Conservation (phyloP, 37 sponge, comb jelly and placozoan genomes). For the Mnemiopsis leidyi region DNA sequence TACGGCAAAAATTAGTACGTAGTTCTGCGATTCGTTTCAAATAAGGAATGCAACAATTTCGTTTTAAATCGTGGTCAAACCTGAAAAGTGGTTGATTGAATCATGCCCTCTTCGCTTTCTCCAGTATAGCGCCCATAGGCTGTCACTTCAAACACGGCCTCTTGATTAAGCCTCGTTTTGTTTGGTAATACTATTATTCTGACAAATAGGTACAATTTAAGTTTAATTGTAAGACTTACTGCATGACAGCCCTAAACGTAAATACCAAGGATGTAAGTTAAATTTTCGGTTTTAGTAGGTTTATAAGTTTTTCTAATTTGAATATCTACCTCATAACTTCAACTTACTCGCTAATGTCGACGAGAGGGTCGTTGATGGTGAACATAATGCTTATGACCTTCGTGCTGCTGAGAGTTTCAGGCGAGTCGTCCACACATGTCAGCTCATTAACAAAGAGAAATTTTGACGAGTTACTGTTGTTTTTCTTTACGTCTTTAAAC, state of each 20-base stretch:
- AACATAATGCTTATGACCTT: background rate
- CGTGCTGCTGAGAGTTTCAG: background rate
- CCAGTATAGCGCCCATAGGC: too few species aligned
- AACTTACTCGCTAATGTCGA: background rate
- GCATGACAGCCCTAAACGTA: too few species aligned
- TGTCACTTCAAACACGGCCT: background rate
- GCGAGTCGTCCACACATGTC: background rate
- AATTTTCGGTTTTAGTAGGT: too few species aligned
- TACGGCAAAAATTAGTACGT: background rate
- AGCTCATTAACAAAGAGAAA: background rate
- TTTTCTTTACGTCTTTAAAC: conserved; percentile 37
- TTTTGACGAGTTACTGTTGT: background rate
- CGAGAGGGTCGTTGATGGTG: conserved; percentile 28
- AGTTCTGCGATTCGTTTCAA: background rate
- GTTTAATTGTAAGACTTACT: too few species aligned
- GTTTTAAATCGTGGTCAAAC: too few species aligned
- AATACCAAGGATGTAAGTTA: too few species aligned
- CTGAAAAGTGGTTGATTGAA: conserved; percentile 15
- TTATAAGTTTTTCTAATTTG: too few species aligned
- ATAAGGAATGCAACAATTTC: too few species aligned
- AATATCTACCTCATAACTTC: too few species aligned
- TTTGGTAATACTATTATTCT: background rate
- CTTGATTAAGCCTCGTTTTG: background rate
- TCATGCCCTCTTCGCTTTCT: background rate
- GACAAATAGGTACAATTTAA: too few species aligned